Conservation (phyloP, 2,888 invertebrate genomes). For the Drosophila eohydei region DNA sequence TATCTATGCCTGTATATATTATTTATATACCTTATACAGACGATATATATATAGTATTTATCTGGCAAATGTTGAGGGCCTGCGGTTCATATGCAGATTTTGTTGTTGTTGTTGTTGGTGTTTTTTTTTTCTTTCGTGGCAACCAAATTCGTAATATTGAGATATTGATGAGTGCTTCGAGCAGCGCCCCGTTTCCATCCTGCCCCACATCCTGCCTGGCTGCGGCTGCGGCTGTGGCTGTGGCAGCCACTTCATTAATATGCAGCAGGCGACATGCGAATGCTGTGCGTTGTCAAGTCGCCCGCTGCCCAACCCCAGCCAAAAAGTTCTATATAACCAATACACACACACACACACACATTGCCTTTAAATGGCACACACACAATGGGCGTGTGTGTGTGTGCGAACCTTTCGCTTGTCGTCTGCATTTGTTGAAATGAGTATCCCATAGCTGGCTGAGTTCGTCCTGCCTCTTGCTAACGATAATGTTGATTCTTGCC, state of each 20-base stretch:
- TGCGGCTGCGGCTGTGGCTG: constrained; percentile 13
- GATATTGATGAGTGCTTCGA: constrained; percentile 69
- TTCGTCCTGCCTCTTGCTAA: constrained; percentile 54
- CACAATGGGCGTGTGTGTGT: constrained; percentile 9
- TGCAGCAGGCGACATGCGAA: constrained; percentile 72
- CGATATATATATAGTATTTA: constrained; percentile 12
- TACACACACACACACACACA: constrained; percentile 32
- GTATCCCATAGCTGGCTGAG: constrained; percentile 63
- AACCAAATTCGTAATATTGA: constrained; percentile 67
- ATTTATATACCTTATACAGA: constrained; percentile 10
- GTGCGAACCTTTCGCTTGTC: constrained; percentile 32
- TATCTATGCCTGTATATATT: background rate
- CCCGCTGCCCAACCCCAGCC: constrained; percentile 9
- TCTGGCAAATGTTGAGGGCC: constrained; percentile 20
- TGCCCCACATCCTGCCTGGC: background rate
- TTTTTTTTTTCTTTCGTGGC: constrained; percentile 45
- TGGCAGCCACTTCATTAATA: constrained; percentile 73
- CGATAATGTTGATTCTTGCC: constrained; percentile 80
- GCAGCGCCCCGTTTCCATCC: constrained; percentile 1
- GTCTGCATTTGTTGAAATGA: constrained; percentile 62
- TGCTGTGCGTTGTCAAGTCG: constrained; percentile 58
- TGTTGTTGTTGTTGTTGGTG: constrained; percentile 29
- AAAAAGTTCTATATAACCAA: constrained; percentile 14
- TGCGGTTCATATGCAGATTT: constrained; percentile 71
- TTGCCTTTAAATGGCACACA: constrained; percentile 27